These are phyloP conservation scores for Isaurus tuberculatus DNA, from an alignment of 92 coral and sea anemone genomes.

Conservation along the genomic window DNA sequence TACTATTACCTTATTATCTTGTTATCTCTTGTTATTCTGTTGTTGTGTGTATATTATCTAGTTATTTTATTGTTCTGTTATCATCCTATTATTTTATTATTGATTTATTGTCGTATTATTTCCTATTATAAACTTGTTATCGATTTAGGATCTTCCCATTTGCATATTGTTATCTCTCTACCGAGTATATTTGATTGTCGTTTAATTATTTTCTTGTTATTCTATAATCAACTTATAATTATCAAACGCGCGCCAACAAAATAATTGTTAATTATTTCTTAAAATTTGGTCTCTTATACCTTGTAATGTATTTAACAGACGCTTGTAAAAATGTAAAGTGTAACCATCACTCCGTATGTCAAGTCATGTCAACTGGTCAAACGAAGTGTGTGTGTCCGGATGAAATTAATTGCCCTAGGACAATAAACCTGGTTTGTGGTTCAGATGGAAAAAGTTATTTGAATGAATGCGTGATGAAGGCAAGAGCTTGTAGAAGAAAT, in stretches of 20 bases:
- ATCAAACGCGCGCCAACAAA: neutral
- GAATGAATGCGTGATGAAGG: conserved; percentile 87
- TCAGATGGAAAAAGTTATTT: conserved; percentile 86
- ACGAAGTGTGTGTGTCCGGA: conserved; percentile 31
- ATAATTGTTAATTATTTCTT: neutral
- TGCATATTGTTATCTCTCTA: too few species aligned
- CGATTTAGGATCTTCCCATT: too few species aligned
- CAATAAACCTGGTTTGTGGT: conserved; percentile 84
- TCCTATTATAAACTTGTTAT: too few species aligned
- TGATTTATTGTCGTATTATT: too few species aligned
- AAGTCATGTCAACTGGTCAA: conserved; percentile 24
- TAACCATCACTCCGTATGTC: conserved; percentile 45
- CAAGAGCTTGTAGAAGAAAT: conserved; percentile 75
- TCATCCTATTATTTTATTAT: too few species aligned
- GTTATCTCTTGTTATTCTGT: too few species aligned
- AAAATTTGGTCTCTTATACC: neutral
- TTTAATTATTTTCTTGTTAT: too few species aligned
- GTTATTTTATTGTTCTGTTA: too few species aligned
- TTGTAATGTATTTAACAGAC: conserved; percentile 27
- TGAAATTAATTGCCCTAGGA: conserved; percentile 52
- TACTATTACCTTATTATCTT: too few species aligned
- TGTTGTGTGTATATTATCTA: too few species aligned
- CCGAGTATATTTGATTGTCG: too few species aligned
- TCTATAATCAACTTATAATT: too few species aligned
- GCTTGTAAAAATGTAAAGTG: conserved; percentile 47